phyloP scores from a whole-genome alignment of 2,888 invertebrate genomes.

The Eupithecia exiguata region DNA sequence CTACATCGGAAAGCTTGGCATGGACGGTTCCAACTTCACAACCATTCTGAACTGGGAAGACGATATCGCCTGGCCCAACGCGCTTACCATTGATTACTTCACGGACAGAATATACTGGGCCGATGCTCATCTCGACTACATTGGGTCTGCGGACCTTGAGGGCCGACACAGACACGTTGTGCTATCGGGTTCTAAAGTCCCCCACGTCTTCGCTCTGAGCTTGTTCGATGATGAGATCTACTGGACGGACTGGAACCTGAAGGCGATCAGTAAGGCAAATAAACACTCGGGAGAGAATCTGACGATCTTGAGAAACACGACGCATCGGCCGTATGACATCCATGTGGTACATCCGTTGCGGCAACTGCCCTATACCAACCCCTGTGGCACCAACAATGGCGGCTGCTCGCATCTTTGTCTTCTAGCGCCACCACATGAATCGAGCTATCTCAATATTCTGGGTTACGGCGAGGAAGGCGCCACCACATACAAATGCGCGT shows the following conservation, averaged over 20 bases:
- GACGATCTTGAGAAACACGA: conserved; percentile 92
- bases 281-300: conserved; percentile 94
- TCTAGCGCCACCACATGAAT: conserved; percentile 91
- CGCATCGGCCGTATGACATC: conserved; percentile 97
- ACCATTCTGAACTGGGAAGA: conserved; percentile 95
- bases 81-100: conserved; percentile 97
- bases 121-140: conserved; percentile 98
- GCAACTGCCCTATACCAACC: conserved; percentile 93
- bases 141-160: conserved; percentile 96
- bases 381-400: conserved; percentile 96
- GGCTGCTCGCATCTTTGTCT: conserved; percentile 98
- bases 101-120: conserved; percentile 98
- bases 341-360: conserved; percentile 95
- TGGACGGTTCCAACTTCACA: conserved; percentile 97
- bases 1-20: conserved; percentile 97
- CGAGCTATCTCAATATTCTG: conserved; percentile 89
- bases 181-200: conserved; percentile 91
- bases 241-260: conserved; percentile 99
- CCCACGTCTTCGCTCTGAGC: conserved; percentile 97
- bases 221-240: conserved; percentile 96
- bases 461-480: conserved; percentile 92
- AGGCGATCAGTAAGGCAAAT: conserved; percentile 94
- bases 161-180: conserved; percentile 94
- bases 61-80: conserved; percentile 99
- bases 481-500: conserved; percentile 92